Conservation (phyloP, 2,797 vertebrate genomes). For the Hephaestus fuliginosus region DNA sequence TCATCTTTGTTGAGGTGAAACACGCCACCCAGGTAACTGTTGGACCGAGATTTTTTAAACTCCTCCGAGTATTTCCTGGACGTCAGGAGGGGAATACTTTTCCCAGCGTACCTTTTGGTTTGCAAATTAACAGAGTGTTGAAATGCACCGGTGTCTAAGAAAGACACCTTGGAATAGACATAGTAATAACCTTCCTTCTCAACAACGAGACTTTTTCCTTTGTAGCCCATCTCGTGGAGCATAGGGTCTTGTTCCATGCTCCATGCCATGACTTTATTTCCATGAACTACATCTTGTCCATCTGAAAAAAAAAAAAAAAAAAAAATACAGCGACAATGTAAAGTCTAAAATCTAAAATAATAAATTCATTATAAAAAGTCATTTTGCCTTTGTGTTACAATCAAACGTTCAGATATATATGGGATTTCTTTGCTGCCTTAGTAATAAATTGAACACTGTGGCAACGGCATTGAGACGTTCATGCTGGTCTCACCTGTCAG, state of each 20-base stretch:
- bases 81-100: constrained; percentile 66
- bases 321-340: background rate
- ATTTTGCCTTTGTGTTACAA: background rate
- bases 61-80: constrained; percentile 36
- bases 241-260: constrained; percentile 18
- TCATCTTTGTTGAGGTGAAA: constrained; percentile 76
- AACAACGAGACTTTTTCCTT: constrained; percentile 63
- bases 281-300: constrained; percentile 25
- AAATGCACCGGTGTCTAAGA: background rate
- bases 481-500: constrained; percentile 77
- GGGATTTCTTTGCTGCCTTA: background rate
- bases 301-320: constrained; percentile 39
- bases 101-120: background rate
- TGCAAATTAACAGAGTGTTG: constrained; percentile 61
- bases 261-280: constrained; percentile 70
- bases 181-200: constrained; percentile 82
- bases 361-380: background rate
- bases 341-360: background rate
- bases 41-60: constrained; percentile 3
- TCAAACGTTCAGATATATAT: background rate
- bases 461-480: background rate
- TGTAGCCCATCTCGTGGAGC: constrained; percentile 71
- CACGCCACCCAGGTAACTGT: constrained; percentile 83
- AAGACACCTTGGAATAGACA: constrained; percentile 84
- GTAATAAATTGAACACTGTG: background rate